Percentiles rank a stretch among this genome's conserved stretches.
phyloP scores from a whole-genome alignment of 2,797 vertebrate species.

The Protonibea diacanthus region DNA sequence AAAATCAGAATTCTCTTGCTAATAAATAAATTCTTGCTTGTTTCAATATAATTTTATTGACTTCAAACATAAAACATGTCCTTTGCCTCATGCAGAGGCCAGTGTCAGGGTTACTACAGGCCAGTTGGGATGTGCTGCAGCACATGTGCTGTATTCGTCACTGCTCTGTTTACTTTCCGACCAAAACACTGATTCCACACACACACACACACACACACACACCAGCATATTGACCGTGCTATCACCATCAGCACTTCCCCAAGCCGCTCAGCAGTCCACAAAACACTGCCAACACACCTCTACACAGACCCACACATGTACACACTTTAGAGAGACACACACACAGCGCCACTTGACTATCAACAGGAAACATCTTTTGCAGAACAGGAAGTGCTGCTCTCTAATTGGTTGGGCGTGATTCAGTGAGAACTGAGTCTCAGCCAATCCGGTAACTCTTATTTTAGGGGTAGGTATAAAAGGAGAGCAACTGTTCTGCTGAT shows the following conservation, averaged over 20 bases:
- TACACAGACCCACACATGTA: slow-evolving; percentile 15
- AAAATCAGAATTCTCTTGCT: background rate
- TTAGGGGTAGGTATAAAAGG: slow-evolving; percentile 92
- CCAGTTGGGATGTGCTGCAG: slow-evolving; percentile 18
- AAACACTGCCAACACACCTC: slow-evolving; percentile 54
- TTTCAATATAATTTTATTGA: background rate
- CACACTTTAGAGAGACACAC: slow-evolving; percentile 20
- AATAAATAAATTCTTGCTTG: background rate
- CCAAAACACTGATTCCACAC: slow-evolving; percentile 70
- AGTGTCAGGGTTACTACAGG: slow-evolving; percentile 39
- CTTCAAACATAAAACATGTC: background rate
- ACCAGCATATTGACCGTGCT: slow-evolving; percentile 33
- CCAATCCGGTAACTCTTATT: slow-evolving; percentile 90
- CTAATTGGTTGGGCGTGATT: slow-evolving; percentile 85
- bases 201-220: slow-evolving; percentile 40
- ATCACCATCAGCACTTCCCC: slow-evolving; percentile 75
- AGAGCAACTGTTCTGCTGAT: slow-evolving; percentile 31
- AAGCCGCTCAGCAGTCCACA: slow-evolving; percentile 65
- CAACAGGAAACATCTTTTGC: slow-evolving; percentile 95
- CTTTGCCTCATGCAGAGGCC: background rate
- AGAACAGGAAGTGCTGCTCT: slow-evolving; percentile 89
- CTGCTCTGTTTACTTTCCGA: slow-evolving; percentile 68
- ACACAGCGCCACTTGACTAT: slow-evolving; percentile 78
- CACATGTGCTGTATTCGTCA: slow-evolving; percentile 43
- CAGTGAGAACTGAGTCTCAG: slow-evolving; percentile 77